These are phyloP conservation scores for Mythimna ferrago DNA, from an alignment of 2,888 invertebrate genomes.

Conservation along the genomic window DNA sequence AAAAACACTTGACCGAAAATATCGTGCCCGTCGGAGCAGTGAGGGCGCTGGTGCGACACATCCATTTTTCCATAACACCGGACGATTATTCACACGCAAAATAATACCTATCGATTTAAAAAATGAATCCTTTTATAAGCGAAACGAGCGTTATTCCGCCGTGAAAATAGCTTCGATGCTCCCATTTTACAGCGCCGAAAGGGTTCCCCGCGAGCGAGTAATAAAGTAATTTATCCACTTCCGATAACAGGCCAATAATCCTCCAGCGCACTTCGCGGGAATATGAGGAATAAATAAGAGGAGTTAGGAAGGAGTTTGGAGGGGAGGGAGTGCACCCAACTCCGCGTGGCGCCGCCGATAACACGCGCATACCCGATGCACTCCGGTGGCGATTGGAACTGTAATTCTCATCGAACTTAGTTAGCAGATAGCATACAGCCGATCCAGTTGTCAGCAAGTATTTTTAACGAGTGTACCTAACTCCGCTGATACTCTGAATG, in stretches of 20 bases:
- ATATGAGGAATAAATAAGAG: slow-evolving; percentile 79
- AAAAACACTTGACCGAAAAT: slow-evolving; percentile 65
- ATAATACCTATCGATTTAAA: slow-evolving; percentile 81
- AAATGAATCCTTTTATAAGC: slow-evolving; percentile 78
- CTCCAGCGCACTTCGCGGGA: slow-evolving; percentile 69
- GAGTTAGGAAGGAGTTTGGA: slow-evolving; percentile 61
- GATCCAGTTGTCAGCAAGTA: slow-evolving; percentile 55
- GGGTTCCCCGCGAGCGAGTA: slow-evolving; percentile 81
- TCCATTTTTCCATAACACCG: slow-evolving; percentile 71
- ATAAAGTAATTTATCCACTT: slow-evolving; percentile 89
- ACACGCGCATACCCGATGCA: slow-evolving; percentile 61
- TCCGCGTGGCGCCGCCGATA: slow-evolving; percentile 67
- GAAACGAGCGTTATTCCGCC: slow-evolving; percentile 80
- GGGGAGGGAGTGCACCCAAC: slow-evolving; percentile 55
- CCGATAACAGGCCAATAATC: slow-evolving; percentile 88
- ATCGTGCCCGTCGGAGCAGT: slow-evolving; percentile 49
- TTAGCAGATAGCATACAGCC: slow-evolving; percentile 48
- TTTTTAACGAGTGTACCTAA: slow-evolving; percentile 61
- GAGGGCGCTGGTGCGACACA: slow-evolving; percentile 62
- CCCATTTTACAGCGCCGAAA: slow-evolving; percentile 75
- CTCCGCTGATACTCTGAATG: slow-evolving; percentile 41
- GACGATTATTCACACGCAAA: slow-evolving; percentile 68
- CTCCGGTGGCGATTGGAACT: slow-evolving; percentile 39
- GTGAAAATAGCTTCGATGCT: slow-evolving; percentile 80
- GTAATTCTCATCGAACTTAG: slow-evolving; percentile 60